These are phyloP conservation scores for Chironomus tentans DNA, from an alignment of 2,888 invertebrate species.

Conservation along the genomic window DNA sequence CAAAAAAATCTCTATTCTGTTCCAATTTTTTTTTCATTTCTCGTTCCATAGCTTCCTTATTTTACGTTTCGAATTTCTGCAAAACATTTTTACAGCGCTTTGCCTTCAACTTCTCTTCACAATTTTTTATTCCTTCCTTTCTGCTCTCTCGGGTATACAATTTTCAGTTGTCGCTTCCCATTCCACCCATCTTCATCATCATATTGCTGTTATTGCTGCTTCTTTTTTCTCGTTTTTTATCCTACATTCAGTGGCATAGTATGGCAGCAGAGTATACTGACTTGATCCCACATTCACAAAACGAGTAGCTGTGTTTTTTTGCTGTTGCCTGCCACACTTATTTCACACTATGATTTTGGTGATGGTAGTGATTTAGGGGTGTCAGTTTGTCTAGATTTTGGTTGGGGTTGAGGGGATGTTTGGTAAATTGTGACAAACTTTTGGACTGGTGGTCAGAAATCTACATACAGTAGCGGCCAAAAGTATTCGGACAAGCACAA, in stretches of 20 bases:
- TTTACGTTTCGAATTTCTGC: not conserved
- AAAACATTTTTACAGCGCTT: conserved; percentile 16
- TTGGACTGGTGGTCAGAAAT: too few species aligned
- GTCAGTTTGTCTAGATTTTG: too few species aligned
- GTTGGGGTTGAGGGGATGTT: too few species aligned
- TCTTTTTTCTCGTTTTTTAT: not conserved
- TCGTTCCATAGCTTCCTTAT: not conserved
- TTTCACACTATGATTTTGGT: not conserved
- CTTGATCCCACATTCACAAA: conserved; percentile 15
- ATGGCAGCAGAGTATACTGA: not conserved
- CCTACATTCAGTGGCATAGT: not conserved
- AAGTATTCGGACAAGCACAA: too few species aligned
- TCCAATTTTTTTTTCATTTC: not conserved
- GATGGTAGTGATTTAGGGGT: too few species aligned
- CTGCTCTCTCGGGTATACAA: not conserved
- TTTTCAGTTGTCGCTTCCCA: conserved; percentile 20
- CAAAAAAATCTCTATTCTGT: too few species aligned
- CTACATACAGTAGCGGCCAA: too few species aligned
- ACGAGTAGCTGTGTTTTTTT: not conserved
- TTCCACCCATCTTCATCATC: not conserved
- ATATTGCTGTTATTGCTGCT: not conserved
- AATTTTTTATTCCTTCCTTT: not conserved
- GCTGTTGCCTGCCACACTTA: conserved; percentile 19
- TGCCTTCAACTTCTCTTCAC: not conserved
- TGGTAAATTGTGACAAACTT: too few species aligned